Conservation (phyloP, 2,113 vertebrate species). For the Reinhardtius hippoglossoides region DNA sequence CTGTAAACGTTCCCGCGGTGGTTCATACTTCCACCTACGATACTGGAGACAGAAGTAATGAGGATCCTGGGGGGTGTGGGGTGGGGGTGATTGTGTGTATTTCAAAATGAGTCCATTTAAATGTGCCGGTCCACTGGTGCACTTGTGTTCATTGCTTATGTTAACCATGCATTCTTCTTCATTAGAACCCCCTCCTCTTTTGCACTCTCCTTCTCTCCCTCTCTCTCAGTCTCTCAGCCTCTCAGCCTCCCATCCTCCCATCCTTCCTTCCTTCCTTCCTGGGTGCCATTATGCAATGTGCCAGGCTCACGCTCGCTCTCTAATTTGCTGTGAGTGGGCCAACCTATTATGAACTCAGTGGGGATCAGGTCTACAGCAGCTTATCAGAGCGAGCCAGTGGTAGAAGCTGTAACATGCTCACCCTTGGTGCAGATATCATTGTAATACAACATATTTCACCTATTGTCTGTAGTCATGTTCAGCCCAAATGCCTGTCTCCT, state of each 20-base stretch:
- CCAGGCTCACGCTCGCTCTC: slow-evolving; percentile 34
- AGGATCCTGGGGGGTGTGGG: slow-evolving; percentile 9
- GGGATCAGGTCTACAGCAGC: slow-evolving; percentile 58
- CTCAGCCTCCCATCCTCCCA: neutral
- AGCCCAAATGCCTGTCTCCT: slow-evolving; percentile 36
- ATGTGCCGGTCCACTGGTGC: slow-evolving; percentile 25
- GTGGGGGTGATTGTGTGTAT: slow-evolving; percentile 4
- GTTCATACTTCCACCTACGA: slow-evolving; percentile 17
- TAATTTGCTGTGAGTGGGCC: slow-evolving; percentile 57
- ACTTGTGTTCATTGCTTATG: slow-evolving; percentile 13
- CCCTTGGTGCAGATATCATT: slow-evolving; percentile 52
- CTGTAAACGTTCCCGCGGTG: slow-evolving; percentile 4
- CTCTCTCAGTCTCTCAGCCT: neutral
- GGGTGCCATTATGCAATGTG: slow-evolving; percentile 57
- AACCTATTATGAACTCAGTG: slow-evolving; percentile 68
- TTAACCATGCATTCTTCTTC: slow-evolving; percentile 32
- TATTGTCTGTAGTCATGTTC: slow-evolving; percentile 47
- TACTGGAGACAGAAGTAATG: slow-evolving; percentile 38
- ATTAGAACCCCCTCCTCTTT: neutral
- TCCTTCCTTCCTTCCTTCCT: neutral
- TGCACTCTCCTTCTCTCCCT: neutral
- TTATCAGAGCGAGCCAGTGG: slow-evolving; percentile 69
- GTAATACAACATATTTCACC: slow-evolving; percentile 49
- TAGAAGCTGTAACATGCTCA: slow-evolving; percentile 35
- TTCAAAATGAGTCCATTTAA: slow-evolving; percentile 35